phyloP scores from a whole-genome alignment of 2,113 vertebrate species.

The Solenodon paradoxus region DNA sequence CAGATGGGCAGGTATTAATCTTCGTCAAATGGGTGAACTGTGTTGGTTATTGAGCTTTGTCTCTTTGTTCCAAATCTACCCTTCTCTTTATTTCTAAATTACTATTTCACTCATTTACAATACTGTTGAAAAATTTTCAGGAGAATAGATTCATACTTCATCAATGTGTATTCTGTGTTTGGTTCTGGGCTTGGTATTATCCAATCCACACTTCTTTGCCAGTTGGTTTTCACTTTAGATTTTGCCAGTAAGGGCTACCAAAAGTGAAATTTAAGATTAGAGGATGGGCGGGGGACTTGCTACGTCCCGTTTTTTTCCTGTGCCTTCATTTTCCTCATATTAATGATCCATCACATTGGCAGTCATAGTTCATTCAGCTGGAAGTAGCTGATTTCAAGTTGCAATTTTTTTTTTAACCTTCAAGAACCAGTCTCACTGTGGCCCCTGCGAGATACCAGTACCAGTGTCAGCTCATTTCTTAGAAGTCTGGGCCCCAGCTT shows the following conservation, averaged over 20 bases:
- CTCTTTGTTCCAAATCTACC: neutral
- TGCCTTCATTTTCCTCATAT: neutral
- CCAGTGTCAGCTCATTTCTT: neutral
- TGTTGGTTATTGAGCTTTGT: neutral
- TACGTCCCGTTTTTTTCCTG: neutral
- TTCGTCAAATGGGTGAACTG: neutral
- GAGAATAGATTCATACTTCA: no score
- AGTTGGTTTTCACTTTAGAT: neutral
- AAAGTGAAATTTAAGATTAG: neutral
- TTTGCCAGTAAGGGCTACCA: neutral
- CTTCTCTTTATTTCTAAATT: no score
- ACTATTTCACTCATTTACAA: no score
- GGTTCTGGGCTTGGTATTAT: neutral
- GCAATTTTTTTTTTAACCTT: neutral
- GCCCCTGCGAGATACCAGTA: no score
- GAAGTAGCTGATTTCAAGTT: neutral
- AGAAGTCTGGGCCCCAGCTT: neutral
- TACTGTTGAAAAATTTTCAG: no score
- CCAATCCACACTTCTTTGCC: neutral
- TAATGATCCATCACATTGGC: neutral
- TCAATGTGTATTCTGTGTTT: neutral
- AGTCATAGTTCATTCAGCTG: neutral
- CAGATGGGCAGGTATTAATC: neutral
- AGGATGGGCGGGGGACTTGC: neutral
- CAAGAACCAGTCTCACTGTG: neutral